Percentiles rank a stretch among this genome's conserved stretches.
phyloP scores from a whole-genome alignment of 2,113 vertebrate species.

The Oreochromis aureus region DNA sequence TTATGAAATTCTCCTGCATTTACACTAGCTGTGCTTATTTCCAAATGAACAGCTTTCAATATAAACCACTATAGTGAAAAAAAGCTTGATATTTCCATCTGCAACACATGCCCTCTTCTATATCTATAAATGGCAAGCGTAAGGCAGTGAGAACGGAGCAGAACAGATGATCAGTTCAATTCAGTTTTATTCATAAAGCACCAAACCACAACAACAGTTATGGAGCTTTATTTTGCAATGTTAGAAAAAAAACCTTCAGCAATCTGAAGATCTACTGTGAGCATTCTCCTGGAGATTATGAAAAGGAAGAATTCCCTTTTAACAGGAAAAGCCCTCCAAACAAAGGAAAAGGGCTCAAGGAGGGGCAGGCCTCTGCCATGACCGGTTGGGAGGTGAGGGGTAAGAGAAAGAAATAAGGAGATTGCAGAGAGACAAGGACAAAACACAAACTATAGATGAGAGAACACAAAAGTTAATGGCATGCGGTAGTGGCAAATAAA shows the following conservation, averaged over 20 bases:
- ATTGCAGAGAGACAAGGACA: background rate
- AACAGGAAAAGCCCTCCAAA: background rate
- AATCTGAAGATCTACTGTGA: background rate
- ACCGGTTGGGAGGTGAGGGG: background rate
- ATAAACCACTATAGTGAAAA: background rate
- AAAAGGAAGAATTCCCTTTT: background rate
- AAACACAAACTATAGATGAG: background rate
- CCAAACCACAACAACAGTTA: too few species aligned
- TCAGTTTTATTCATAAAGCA: background rate
- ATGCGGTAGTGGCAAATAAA: background rate
- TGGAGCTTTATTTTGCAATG: background rate
- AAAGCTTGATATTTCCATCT: background rate
- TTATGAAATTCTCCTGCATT: background rate
- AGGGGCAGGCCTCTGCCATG: background rate
- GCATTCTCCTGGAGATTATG: background rate
- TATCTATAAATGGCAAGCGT: background rate
- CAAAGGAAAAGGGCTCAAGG: background rate
- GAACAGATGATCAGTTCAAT: background rate
- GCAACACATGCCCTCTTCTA: background rate
- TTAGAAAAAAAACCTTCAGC: background rate
- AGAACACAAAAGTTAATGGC: background rate
- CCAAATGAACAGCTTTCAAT: background rate
- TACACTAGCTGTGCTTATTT: background rate
- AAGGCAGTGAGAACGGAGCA: background rate
- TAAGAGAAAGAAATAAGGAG: background rate